A percentile compares a stretch with the other conserved stretches of the same genome.
These are phyloP conservation scores for Calameuta pallipes DNA, from an alignment of 2,888 invertebrate genomes.

Conservation along the genomic window DNA sequence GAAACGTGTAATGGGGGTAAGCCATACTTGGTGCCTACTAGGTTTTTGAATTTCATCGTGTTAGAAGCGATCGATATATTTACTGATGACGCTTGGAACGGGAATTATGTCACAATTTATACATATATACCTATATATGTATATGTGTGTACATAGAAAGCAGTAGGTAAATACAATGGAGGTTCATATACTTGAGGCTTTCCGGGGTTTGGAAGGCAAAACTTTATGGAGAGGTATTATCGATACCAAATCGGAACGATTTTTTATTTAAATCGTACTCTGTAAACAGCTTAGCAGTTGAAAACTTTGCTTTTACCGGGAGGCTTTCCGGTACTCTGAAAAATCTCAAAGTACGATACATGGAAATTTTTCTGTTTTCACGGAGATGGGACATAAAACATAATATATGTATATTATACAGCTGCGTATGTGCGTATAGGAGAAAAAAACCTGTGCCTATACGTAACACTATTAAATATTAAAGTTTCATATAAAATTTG, in stretches of 20 bases:
- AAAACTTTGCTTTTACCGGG: slow-evolving; percentile 1
- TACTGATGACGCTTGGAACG: background rate
- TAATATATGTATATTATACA: background rate
- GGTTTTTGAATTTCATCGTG: background rate
- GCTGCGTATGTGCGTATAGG: background rate
- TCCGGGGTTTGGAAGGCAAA: background rate
- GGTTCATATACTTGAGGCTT: background rate
- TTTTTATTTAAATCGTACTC: slow-evolving; percentile 7
- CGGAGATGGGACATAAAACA: background rate
- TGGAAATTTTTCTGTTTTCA: background rate
- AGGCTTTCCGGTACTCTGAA: background rate
- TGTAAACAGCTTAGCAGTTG: background rate
- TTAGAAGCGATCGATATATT: background rate
- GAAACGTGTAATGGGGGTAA: background rate
- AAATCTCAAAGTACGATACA: background rate
- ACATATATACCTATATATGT: no score
- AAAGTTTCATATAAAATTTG: background rate
- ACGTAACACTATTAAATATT: background rate
- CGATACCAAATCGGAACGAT: background rate
- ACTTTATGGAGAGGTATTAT: background rate
- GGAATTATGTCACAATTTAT: background rate
- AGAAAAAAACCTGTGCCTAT: background rate
- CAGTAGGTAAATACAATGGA: background rate
- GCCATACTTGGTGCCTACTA: no score
- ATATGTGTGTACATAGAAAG: background rate